A percentile compares a stretch with the other conserved stretches of the same genome.
Conservation (phyloP, 2,888 invertebrate species). For the Gisinianus flammeolus region DNA sequence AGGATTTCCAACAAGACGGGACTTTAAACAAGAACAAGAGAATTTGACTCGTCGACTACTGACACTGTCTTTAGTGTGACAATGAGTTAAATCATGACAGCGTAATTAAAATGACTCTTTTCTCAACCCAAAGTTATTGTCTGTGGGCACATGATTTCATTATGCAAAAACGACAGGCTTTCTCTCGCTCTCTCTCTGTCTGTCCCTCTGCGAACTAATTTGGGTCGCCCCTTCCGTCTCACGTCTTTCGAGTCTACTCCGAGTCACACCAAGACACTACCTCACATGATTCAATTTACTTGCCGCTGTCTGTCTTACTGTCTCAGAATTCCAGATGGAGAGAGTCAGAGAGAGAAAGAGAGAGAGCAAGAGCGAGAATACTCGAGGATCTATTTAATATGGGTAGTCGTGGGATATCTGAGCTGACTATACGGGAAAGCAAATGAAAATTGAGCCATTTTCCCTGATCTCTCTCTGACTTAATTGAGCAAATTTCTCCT, state of each 20-base stretch:
- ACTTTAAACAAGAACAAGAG: neutral
- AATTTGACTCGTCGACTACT: neutral
- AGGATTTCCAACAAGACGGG: neutral
- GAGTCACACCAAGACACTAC: neutral
- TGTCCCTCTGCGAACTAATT: neutral
- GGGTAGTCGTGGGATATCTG: too few relatives aligned
- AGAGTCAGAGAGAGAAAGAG: neutral
- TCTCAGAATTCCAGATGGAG: conserved; percentile 9
- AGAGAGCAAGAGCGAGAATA: too few relatives aligned
- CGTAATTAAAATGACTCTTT: conserved; percentile 31
- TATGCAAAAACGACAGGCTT: conserved; percentile 26
- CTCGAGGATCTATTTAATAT: too few relatives aligned
- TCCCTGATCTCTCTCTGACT: neutral
- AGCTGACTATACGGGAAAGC: too few relatives aligned
- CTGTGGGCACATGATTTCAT: conserved; percentile 35
- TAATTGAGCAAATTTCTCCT: conserved; percentile 32
- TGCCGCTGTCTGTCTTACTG: neutral
- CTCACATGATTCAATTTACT: conserved; percentile 15
- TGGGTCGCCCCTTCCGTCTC: neutral
- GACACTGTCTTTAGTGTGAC: conserved; percentile 17
- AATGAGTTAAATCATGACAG: conserved; percentile 38
- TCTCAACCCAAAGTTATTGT: conserved; percentile 16
- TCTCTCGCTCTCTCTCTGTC: neutral
- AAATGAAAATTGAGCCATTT: neutral
- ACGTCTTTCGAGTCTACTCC: neutral